phyloP scores from a whole-genome alignment of 2,888 invertebrate species.

The Acrobasis consociella region DNA sequence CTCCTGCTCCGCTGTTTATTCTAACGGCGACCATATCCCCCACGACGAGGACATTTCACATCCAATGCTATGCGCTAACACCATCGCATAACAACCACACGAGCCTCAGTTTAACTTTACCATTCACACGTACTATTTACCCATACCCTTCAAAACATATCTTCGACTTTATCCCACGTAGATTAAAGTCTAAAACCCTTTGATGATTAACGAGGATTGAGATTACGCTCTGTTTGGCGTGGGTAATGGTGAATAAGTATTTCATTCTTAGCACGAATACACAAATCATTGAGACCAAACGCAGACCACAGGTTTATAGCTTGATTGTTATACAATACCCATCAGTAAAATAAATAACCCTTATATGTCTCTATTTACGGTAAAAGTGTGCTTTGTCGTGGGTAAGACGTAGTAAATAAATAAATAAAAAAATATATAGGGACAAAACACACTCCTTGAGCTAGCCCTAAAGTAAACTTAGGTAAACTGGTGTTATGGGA shows the following conservation, averaged over 20 bases:
- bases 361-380: neutral
- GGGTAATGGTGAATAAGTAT: conserved; percentile 21
- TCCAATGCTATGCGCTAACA: conserved; percentile 16
- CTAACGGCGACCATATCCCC: conserved; percentile 25
- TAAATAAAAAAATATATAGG: too few relatives aligned
- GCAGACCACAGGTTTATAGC: conserved; percentile 8
- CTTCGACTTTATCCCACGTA: neutral
- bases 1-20: neutral
- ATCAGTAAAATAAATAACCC: neutral
- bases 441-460: too few relatives aligned
- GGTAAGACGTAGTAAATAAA: too few relatives aligned
- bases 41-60: conserved; percentile 29
- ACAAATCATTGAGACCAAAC: conserved; percentile 18
- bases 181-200: neutral
- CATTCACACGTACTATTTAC: conserved; percentile 22
- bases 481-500: too few relatives aligned
- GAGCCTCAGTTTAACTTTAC: conserved; percentile 17
- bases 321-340: conserved; percentile 2
- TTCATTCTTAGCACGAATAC: conserved; percentile 23
- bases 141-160: neutral
- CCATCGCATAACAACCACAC: conserved; percentile 19
- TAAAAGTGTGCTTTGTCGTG: neutral
- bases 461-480: too few relatives aligned
- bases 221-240: conserved; percentile 21
- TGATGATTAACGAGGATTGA: neutral